Conservation (phyloP, 2,113 vertebrate genomes). For the Corydoras sp. region DNA sequence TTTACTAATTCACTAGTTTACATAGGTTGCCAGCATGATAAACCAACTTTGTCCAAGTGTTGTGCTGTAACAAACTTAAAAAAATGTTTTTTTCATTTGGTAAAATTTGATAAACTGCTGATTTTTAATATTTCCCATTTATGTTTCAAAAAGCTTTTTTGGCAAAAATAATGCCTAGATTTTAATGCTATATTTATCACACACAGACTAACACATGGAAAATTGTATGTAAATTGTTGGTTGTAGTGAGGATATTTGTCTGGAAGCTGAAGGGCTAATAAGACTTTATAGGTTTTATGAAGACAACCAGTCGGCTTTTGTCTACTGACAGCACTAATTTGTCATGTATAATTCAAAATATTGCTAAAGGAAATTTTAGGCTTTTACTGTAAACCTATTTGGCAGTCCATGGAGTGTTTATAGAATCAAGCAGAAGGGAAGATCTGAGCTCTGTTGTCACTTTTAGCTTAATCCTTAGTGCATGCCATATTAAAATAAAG, state of each 20-base stretch:
- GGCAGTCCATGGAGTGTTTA: neutral
- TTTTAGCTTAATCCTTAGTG: neutral
- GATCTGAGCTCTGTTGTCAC: neutral
- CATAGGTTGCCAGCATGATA: too few relatives aligned
- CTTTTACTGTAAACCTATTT: conserved; percentile 10
- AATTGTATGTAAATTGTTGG: neutral
- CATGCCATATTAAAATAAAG: too few relatives aligned
- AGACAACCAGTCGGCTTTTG: neutral
- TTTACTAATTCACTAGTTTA: too few relatives aligned
- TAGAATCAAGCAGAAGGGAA: neutral
- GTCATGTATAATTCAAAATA: conserved; percentile 28
- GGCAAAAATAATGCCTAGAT: neutral
- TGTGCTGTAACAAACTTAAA: too few relatives aligned
- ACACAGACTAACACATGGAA: neutral
- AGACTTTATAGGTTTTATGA: conserved; percentile 8
- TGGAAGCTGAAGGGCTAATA: conserved; percentile 9
- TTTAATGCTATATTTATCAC: neutral
- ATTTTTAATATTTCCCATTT: too few relatives aligned
- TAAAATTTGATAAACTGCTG: too few relatives aligned
- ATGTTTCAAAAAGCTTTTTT: too few relatives aligned
- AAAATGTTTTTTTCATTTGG: too few relatives aligned
- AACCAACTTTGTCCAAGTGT: too few relatives aligned
- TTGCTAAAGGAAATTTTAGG: neutral
- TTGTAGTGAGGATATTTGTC: conserved; percentile 3
- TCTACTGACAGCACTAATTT: neutral